phyloP scores from a whole-genome alignment of 2,113 vertebrate genomes.

The Emydura subglobosa region DNA sequence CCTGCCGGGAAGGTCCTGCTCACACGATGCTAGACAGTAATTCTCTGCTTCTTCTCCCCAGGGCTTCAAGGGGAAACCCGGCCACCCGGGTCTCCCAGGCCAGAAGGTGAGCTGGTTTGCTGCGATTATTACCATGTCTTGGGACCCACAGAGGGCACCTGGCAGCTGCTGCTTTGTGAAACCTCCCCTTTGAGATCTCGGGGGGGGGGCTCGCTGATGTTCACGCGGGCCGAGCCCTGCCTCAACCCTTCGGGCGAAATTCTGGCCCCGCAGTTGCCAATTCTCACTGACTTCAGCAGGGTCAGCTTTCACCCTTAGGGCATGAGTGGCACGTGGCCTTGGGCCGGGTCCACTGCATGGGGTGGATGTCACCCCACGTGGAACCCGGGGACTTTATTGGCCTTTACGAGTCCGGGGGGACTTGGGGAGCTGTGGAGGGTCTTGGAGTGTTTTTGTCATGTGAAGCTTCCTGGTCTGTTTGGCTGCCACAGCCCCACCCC shows the following conservation, averaged over 20 bases:
- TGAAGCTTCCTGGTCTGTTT: not conserved
- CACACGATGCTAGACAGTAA: rapidly evolving
- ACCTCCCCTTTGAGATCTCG: not conserved
- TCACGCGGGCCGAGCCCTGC: not conserved
- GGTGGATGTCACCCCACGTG: not conserved
- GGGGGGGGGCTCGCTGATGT: not conserved
- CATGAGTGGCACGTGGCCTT: not conserved
- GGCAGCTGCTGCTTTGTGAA: not conserved
- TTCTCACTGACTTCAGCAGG: not conserved
- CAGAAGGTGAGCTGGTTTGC: constrained; percentile 73
- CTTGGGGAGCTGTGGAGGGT: not conserved
- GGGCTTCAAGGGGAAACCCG: constrained; percentile 89
- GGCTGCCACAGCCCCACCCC: not conserved
- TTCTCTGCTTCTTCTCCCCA: constrained; percentile 49
- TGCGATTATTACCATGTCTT: rapidly evolving
- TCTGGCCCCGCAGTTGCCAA: not conserved
- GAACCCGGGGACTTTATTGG: not conserved
- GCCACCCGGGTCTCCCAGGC: constrained; percentile 85
- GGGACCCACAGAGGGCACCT: not conserved
- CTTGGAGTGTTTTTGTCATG: not conserved
- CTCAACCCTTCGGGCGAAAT: not conserved
- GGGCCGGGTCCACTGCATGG: too few species aligned
- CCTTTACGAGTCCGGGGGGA: not conserved
- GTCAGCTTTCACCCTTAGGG: not conserved
- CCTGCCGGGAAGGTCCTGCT: too few species aligned